Evolutionary conservation across 30 jellyfish, hydroid and myxozoan species (phyloP).

Genomic region (Aurelia sp.): DNA sequence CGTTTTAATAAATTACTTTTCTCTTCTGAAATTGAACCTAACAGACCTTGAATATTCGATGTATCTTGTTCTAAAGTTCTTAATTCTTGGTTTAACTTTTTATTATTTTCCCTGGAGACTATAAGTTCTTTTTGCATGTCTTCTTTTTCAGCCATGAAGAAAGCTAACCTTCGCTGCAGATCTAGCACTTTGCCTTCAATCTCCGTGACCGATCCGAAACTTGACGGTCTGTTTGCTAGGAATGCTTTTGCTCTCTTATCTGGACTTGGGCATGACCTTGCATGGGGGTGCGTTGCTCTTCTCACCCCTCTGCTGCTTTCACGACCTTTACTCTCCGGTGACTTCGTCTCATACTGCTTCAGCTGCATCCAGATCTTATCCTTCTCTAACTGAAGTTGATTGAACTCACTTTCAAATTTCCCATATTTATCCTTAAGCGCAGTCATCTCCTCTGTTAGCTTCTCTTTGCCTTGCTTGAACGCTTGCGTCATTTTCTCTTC

Average conservation of each 20-base stretch:
- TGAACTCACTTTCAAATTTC: conserved; percentile 80
- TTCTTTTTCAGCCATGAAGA: conserved; percentile 99
- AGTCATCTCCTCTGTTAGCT: conserved; percentile 73
- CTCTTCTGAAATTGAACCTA: conserved; percentile 80
- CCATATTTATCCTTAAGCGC: conserved; percentile 79
- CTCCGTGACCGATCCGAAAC: conserved; percentile 93
- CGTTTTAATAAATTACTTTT: conserved; percentile 58
- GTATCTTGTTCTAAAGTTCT: conserved; percentile 94
- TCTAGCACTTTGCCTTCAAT: conserved; percentile 95
- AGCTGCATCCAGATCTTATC: conserved; percentile 89
- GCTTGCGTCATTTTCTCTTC: conserved; percentile 85
- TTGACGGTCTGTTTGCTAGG: conserved; percentile 78
- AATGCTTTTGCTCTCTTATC: conserved; percentile 61
- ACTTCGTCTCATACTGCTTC: conserved; percentile 74
- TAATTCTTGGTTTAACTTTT: conserved; percentile 79
- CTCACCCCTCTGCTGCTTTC: conserved; percentile 48
- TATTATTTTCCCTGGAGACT: conserved; percentile 88
- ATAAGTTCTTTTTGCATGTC: conserved; percentile 96
- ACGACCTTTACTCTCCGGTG: conserved; percentile 17
- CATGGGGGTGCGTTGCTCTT: conserved; percentile 70
- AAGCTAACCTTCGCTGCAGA: conserved; percentile 95
- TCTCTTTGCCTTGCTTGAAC: conserved; percentile 86
- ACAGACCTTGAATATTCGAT: conserved; percentile 82
- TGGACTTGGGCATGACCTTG: conserved; percentile 66
- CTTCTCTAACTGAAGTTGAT: conserved; percentile 78